Evolutionary conservation across 2,797 vertebrate species (phyloP).

Genomic region (Serranus cabrilla): DNA sequence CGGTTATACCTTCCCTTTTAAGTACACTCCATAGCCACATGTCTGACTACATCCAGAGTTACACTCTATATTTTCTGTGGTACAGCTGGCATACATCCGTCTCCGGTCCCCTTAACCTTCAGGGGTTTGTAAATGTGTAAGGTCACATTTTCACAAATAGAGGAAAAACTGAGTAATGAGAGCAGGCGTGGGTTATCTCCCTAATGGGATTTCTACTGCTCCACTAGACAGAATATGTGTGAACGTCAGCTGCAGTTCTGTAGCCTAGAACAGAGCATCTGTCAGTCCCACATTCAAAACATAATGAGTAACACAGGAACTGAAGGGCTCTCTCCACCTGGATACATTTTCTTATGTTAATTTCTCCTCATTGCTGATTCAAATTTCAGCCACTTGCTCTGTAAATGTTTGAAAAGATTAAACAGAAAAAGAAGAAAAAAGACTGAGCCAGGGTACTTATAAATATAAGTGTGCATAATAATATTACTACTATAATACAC

Average conservation of each 20-base stretch:
- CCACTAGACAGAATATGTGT: neutral
- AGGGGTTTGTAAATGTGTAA: neutral
- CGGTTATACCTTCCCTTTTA: no score
- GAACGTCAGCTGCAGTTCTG: neutral
- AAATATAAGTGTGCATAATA: no score
- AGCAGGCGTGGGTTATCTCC: neutral
- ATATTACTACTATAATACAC: no score
- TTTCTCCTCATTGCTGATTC: neutral
- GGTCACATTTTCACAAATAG: neutral
- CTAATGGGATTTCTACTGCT: neutral
- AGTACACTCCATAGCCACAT: neutral
- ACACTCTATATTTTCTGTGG: no score
- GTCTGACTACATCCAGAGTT: no score
- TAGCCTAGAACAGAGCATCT: neutral
- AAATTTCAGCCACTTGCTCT: no score
- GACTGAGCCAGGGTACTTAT: no score
- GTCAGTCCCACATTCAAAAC: neutral
- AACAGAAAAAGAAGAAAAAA: no score
- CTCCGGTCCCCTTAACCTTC: neutral
- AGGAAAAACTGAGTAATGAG: neutral
- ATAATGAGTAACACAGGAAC: neutral
- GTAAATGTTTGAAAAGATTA: no score
- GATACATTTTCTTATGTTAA: neutral
- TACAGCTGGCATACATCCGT: neutral
- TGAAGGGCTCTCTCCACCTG: conserved; percentile 15